Evolutionary conservation across 2,888 invertebrate species (phyloP).

Genomic region (Horisme vitalbata): DNA sequence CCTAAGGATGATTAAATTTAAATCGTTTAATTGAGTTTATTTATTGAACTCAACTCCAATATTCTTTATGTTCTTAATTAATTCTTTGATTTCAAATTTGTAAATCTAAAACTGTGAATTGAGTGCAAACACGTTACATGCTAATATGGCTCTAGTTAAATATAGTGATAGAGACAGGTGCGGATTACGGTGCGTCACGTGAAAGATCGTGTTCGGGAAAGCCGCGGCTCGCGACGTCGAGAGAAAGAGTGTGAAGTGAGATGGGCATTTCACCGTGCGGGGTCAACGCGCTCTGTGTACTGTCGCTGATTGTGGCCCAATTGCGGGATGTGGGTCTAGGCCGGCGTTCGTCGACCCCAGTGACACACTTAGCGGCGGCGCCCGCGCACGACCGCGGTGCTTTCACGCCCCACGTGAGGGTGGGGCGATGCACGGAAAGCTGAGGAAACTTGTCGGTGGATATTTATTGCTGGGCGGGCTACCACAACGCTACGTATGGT

Average conservation of each 20-base stretch:
- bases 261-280: slow-evolving; percentile 80
- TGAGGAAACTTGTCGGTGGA: slow-evolving; percentile 55
- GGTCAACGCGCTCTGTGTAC: slow-evolving; percentile 79
- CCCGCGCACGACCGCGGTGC: slow-evolving; percentile 71
- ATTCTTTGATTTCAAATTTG: too few relatives aligned
- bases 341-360: slow-evolving; percentile 82
- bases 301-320: slow-evolving; percentile 83
- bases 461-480: slow-evolving; percentile 26
- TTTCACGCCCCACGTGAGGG: slow-evolving; percentile 73
- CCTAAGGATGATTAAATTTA: too few relatives aligned
- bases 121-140: too few relatives aligned
- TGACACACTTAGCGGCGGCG: slow-evolving; percentile 75
- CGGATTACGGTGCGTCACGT: slow-evolving; percentile 30
- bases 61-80: too few relatives aligned
- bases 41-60: too few relatives aligned
- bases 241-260: slow-evolving; percentile 81
- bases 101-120: too few relatives aligned
- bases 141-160: neutral
- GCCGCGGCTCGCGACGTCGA: slow-evolving; percentile 62
- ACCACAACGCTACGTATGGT: neutral
- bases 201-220: slow-evolving; percentile 57
- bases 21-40: too few relatives aligned
- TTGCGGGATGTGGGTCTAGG: slow-evolving; percentile 82
- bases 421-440: slow-evolving; percentile 68
- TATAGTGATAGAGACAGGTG: slow-evolving; percentile 6